These are phyloP conservation scores for Procambarus clarkii DNA, from an alignment of 1,140 invertebrate species.

Conservation along the genomic window DNA sequence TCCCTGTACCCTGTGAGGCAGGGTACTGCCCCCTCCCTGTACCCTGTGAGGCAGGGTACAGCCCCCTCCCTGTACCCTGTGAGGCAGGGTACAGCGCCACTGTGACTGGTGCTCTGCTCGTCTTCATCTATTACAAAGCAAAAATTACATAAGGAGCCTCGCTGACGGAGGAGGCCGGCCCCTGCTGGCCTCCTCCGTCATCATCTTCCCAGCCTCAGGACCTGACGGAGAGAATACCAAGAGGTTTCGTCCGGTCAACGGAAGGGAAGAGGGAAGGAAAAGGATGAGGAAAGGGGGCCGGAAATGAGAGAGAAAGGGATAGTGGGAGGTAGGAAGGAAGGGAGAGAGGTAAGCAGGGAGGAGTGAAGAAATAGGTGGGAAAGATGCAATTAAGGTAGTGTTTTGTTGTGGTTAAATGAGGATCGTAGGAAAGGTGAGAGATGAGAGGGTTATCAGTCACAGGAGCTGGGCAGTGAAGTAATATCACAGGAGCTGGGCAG, in stretches of 20 bases:
- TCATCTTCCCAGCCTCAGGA: background rate
- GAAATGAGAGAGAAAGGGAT: background rate
- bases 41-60: background rate
- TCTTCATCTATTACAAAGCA: background rate
- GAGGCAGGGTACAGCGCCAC: no score
- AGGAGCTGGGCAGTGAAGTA: no score
- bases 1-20: no score
- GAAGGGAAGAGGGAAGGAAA: background rate
- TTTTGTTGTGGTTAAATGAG: no score
- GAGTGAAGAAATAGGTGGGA: no score
- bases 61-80: background rate
- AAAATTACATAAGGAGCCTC: background rate
- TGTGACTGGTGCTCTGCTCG: background rate
- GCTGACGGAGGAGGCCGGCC: background rate
- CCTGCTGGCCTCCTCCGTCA: background rate
- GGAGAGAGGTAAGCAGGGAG: no score
- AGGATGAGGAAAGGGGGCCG: conserved; percentile 20
- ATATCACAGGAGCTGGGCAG: no score
- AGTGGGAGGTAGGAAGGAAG: no score
- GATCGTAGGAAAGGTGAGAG: no score
- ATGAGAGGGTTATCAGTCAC: no score
- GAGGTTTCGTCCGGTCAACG: background rate
- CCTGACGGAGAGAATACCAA: background rate
- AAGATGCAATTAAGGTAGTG: no score
- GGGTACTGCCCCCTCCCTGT: background rate